Conservation (phyloP, 1,140 invertebrate species). For the Patella vulgata region DNA sequence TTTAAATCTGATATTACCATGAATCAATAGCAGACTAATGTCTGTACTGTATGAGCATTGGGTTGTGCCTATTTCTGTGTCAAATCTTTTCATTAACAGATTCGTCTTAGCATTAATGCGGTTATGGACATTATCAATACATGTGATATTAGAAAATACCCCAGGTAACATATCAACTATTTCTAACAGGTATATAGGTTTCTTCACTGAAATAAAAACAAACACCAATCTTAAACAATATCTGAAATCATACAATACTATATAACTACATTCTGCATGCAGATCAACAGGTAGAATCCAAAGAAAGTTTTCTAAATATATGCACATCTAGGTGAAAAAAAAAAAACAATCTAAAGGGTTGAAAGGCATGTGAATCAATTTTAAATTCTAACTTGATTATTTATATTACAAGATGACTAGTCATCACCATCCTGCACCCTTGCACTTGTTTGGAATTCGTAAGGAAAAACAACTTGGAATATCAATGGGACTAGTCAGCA, state of each 20-base stretch:
- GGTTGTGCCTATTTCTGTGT: background rate
- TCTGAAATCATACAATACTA: background rate
- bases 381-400: no score
- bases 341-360: no score
- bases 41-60: constrained; percentile 18
- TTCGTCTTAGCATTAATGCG: constrained; percentile 31
- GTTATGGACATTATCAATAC: constrained; percentile 29
- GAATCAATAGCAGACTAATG: constrained; percentile 12
- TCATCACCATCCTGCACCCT: no score
- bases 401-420: no score
- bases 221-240: background rate
- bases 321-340: no score
- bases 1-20: constrained; percentile 32
- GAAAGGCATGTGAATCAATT: no score
- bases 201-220: constrained; percentile 14
- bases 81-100: constrained; percentile 25
- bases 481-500: no score
- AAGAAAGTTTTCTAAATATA: no score
- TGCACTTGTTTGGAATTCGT: no score
- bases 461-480: no score
- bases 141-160: constrained; percentile 30
- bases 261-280: no score
- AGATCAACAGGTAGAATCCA: no score
- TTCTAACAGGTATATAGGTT: constrained; percentile 21
- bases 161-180: constrained; percentile 25